These are phyloP conservation scores for Pituophis catenifer DNA, from an alignment of 2,113 vertebrate species.

Conservation along the genomic window DNA sequence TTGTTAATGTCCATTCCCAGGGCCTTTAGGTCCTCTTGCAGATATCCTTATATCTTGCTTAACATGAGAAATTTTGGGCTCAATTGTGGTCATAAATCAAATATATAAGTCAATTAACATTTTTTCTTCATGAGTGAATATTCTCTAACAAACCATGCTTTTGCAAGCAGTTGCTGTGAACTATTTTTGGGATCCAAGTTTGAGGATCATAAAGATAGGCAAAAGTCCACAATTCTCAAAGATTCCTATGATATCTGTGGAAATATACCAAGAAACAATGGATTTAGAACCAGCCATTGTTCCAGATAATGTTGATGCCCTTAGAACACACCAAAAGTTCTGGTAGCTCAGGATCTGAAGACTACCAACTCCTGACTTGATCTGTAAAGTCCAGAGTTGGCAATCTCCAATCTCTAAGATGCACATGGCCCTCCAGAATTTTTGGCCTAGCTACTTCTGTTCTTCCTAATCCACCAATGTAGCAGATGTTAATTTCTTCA, in stretches of 20 bases:
- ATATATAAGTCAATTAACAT: no score
- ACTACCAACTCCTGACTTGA: no score
- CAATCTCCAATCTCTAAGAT: no score
- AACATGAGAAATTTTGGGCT: no score
- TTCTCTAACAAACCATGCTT: background rate
- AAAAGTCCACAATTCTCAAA: background rate
- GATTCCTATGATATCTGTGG: background rate
- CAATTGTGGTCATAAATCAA: no score
- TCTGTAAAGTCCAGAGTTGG: no score
- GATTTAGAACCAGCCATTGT: background rate
- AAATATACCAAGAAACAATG: background rate
- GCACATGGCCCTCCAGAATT: background rate
- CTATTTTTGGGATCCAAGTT: background rate
- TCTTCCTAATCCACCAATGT: background rate
- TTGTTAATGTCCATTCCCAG: no score
- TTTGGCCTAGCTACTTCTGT: background rate
- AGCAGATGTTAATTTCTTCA: background rate
- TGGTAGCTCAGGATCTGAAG: no score
- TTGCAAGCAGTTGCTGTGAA: background rate
- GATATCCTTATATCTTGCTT: no score
- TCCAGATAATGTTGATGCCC: background rate
- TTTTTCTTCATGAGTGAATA: background rate
- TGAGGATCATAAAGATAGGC: background rate
- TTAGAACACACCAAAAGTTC: no score
- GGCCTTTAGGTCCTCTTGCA: no score